Evolutionary conservation across 1,140 invertebrate species (phyloP), one percentile per base, ranked within the genome.

Genomic region (Micrasema longulum): DNA sequence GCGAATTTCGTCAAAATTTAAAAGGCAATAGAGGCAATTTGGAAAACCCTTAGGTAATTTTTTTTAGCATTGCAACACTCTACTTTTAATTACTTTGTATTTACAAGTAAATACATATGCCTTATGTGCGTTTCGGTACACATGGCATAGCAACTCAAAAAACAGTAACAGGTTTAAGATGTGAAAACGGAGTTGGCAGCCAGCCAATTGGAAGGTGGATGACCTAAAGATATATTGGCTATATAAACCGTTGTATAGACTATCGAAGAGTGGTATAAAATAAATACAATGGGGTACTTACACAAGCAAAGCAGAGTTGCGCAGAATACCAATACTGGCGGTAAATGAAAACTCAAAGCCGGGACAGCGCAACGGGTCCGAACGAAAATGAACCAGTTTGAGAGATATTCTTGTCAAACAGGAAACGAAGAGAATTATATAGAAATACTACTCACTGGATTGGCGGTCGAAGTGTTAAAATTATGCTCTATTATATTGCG

Each of bases 371-470:
- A 60, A 38, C 55, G 16, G 35, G 55, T 60, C 36, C 22, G 55
- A 35, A 57, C 53, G 26, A 12, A 57, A 60, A 60, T 60, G 55
- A 60, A 60, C 55, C 55, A 60, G 55, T 60, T 60, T 60, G 14
- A 57, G 38, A 41, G 55, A 41, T 60, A 41, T 60, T 60, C 35
- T 38, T 20, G 55, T 22, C 18, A 18, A 60, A 41, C 55, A 60
- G 55, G 55, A 60, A 60, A 60, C 16, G 35, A 2, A 52, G 55
- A 7, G 31, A 60, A 60, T 11, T 41, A 14, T 36, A 38, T 41
- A 41, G 55, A 35, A 41, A 31, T 31, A 31, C 3, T 31, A 31
- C 26, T 7, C 7, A 31, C 26, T 31, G 26, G 3, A 31, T 31
- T 31, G 26, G 26, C 26, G 7, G 26, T 31, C 26, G 26, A 7